phyloP scores from a whole-genome alignment of 2,888 invertebrate genomes.

The Acanthosepion lycidas region DNA sequence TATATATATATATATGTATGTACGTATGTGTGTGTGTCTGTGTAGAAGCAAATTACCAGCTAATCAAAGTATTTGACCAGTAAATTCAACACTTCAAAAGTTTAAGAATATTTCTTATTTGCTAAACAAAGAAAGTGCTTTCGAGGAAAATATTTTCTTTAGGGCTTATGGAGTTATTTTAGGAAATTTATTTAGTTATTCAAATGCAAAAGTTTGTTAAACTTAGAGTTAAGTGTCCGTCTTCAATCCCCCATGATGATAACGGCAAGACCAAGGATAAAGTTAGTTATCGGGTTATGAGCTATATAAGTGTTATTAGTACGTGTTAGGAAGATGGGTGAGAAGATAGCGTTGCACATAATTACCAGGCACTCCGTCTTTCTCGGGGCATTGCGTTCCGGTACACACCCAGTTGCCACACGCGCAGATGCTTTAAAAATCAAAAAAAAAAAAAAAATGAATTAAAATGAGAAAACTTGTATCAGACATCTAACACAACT shows the following conservation, averaged over 20 bases:
- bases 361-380: constrained; percentile 49
- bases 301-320: neutral
- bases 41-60: no score
- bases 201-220: no score
- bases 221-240: neutral
- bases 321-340: neutral
- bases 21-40: no score
- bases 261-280: neutral
- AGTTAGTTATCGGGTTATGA: neutral
- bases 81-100: no score
- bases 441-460: neutral
- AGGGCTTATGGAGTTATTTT: no score
- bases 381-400: constrained; percentile 49
- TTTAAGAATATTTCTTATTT: no score
- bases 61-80: no score
- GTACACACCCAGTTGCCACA: constrained; percentile 69
- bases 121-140: no score
- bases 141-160: no score
- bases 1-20: no score
- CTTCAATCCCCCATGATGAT: neutral
- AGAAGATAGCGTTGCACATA: neutral
- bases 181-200: no score
- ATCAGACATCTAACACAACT: no score
- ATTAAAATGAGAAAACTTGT: neutral
- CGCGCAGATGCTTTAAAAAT: constrained; percentile 62